Evolutionary conservation across 1,140 invertebrate genomes (phyloP), one percentile per base, ranked within the genome.

Genomic region (Aphaenogaster floridana): DNA sequence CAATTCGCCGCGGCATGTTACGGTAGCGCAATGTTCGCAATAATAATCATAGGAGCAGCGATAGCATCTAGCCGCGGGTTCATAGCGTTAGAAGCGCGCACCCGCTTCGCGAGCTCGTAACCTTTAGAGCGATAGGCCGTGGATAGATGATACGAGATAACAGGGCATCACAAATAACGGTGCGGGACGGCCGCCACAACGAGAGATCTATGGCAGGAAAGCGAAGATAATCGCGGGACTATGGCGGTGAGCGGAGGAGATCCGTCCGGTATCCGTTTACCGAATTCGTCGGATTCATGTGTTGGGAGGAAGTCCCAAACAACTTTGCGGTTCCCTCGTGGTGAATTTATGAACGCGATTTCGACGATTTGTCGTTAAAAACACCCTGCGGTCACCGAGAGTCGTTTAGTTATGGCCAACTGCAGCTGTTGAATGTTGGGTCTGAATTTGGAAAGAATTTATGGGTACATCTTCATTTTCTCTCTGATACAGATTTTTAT

Each of bases 61-160:
- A 90, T 89, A 89, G 28, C 69, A 89, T 87, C 77, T 48, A 17
- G 69, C n/a, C 15, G 74, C 71, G 71, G 34, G 50, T 83, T 11
- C 39, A 63, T 45, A 39, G 52, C 42, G 72, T 78, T 85, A 61
- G 59, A 76, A 66, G 54, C 59, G 57, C 48, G 68, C 54, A 54
- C 50, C 59, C 63, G 79, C 36, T 66, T 83, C 54, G 76, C 59
- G 61, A 76, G 54, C 77, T 64, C 77, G 88, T 90, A 89, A 89
- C 77, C 84, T 86, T 86, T 81, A 57, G 68, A 59, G 84, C 36
- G 54, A 77, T 81, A 52, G 39, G 15, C 81, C n/a, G 45, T 57
- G 69, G 42, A 48, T 21, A 89, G 88, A 89, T 89, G 89, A 89
- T 71, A 42, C 48, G 15, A 87, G 89, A 90, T 90, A 90, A 89